Conservation (phyloP, 2,113 vertebrate species). For the Platichthys flesus region DNA sequence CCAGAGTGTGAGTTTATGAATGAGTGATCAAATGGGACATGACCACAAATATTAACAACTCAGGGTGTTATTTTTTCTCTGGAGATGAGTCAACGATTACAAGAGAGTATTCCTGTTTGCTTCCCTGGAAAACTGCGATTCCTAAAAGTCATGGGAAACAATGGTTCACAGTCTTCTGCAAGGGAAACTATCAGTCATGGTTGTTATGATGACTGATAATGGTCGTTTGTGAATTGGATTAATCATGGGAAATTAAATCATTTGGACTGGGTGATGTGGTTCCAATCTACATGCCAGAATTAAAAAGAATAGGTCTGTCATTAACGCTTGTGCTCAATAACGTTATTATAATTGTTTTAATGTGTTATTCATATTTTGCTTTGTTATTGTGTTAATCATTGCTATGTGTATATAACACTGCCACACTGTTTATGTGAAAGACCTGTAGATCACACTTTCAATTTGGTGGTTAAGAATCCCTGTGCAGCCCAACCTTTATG, state of each 20-base stretch:
- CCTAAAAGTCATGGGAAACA: not conserved
- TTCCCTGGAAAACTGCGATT: constrained; percentile 1
- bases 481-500: too few relatives aligned
- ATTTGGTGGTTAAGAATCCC: too few relatives aligned
- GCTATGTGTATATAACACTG: too few relatives aligned
- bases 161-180: not conserved
- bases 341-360: too few relatives aligned
- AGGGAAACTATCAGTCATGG: not conserved
- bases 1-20: constrained; percentile 29
- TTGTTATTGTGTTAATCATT: too few relatives aligned
- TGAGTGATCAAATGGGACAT: constrained; percentile 28
- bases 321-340: too few relatives aligned
- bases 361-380: too few relatives aligned
- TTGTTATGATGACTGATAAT: not conserved
- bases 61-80: constrained; percentile 6
- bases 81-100: constrained; percentile 19
- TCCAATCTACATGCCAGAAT: not conserved
- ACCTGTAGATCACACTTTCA: too few relatives aligned
- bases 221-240: not conserved
- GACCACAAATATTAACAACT: constrained; percentile 21
- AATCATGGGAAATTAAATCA: too few relatives aligned
- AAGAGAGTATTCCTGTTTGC: not conserved
- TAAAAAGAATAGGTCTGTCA: too few relatives aligned
- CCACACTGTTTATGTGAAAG: too few relatives aligned
- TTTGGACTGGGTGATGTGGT: not conserved